Conservation (phyloP, 1,140 invertebrate species). For the Calycopis cecrops region DNA sequence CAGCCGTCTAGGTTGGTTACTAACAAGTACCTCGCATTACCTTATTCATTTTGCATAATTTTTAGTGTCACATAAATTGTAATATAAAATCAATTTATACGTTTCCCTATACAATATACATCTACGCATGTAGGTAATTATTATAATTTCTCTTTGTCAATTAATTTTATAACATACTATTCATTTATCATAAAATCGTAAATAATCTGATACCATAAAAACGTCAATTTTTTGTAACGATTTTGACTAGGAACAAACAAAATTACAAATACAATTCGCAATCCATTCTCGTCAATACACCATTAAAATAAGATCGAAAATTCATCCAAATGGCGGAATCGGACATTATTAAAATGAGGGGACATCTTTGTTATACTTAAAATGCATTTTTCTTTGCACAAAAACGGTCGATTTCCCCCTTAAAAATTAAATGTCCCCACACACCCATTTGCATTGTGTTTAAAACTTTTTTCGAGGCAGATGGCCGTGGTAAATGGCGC, state of each 20-base stretch:
- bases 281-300: background rate
- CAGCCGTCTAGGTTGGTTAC: no score
- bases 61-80: no score
- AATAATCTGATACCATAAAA: background rate
- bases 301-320: slow-evolving; percentile 2
- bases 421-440: slow-evolving; percentile 69
- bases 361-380: slow-evolving; percentile 60
- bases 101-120: no score
- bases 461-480: slow-evolving; percentile 61
- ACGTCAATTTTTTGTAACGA: background rate
- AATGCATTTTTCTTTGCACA: slow-evolving; percentile 63
- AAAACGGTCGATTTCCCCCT: slow-evolving; percentile 65
- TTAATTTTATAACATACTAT: no score
- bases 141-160: no score
- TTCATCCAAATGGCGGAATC: slow-evolving; percentile 16
- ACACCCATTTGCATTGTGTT: slow-evolving; percentile 72
- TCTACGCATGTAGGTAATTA: no score
- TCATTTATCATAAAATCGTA: background rate
- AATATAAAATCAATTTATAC: no score
- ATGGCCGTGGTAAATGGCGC: slow-evolving; percentile 69
- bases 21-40: no score
- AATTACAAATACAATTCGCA: background rate
- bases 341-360: slow-evolving; percentile 62
- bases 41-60: no score
- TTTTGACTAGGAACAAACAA: background rate